A percentile compares a stretch with the other conserved stretches of the same genome.
These are phyloP conservation scores for Scaeva pyrastri DNA, from an alignment of 2,888 invertebrate genomes.

Conservation along the genomic window DNA sequence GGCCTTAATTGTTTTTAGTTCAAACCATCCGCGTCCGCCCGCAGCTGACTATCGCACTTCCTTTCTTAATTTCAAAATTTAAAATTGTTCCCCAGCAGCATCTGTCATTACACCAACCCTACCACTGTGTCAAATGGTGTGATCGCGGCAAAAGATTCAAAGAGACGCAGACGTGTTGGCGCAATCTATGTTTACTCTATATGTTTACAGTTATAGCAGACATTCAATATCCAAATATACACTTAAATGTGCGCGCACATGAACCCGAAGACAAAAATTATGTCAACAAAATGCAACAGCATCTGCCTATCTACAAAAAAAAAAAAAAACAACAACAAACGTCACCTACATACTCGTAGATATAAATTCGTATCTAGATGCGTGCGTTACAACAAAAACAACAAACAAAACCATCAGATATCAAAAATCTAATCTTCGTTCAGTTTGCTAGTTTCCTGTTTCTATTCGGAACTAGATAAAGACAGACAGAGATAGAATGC, in stretches of 20 bases:
- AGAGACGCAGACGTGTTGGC: slow-evolving; percentile 19
- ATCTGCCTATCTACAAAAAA: slow-evolving; percentile 54
- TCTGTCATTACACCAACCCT: slow-evolving; percentile 16
- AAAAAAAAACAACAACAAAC: slow-evolving; percentile 10
- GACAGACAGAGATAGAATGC: neutral
- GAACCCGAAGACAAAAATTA: slow-evolving; percentile 49
- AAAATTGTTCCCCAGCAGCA: neutral
- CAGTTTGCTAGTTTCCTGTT: slow-evolving; percentile 44
- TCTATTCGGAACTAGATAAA: slow-evolving; percentile 4
- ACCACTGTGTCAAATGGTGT: no score
- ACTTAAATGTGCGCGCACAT: slow-evolving; percentile 40
- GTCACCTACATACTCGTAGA: slow-evolving; percentile 20
- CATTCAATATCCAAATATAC: slow-evolving; percentile 45
- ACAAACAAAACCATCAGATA: slow-evolving; percentile 1
- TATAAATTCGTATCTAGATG: neutral
- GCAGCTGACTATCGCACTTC: slow-evolving; percentile 3
- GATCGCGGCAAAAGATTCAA: slow-evolving; percentile 15
- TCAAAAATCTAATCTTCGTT: slow-evolving; percentile 24
- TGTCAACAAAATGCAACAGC: slow-evolving; percentile 72
- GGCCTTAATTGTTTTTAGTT: neutral
- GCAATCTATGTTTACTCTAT: slow-evolving; percentile 20
- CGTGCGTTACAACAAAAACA: slow-evolving; percentile 44
- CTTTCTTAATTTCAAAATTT: neutral
- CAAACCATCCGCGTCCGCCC: neutral
- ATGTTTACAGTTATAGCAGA: neutral